Conservation (phyloP, 2,113 vertebrate species). For the Grantiella picta region DNA sequence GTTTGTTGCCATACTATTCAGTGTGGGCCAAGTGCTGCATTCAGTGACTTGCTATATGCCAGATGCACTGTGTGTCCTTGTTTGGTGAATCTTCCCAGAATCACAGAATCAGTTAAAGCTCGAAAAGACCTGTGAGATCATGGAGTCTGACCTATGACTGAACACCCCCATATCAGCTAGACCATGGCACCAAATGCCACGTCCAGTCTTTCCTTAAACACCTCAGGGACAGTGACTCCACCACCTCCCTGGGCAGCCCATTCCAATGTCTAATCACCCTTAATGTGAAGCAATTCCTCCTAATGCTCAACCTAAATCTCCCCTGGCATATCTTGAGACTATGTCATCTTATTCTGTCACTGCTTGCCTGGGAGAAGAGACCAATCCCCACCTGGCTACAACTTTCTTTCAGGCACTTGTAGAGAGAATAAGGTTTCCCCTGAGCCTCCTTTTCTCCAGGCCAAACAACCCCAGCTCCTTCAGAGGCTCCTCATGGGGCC, state of each 20-base stretch:
- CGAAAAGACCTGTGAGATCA: neutral
- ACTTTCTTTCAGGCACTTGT: neutral
- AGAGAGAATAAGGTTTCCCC: neutral
- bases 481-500: neutral
- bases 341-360: neutral
- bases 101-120: neutral
- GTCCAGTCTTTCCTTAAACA: neutral
- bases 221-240: neutral
- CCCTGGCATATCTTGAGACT: neutral
- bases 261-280: neutral
- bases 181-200: neutral
- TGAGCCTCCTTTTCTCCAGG: neutral
- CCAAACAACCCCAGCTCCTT: neutral
- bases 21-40: neutral
- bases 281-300: neutral
- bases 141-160: neutral
- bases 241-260: neutral
- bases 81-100: neutral
- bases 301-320: neutral
- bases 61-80: neutral
- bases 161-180: neutral
- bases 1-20: neutral
- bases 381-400: neutral
- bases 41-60: neutral
- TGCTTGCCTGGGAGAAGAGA: neutral